These are phyloP conservation scores for Hiodon tergisus DNA, from an alignment of 2,113 vertebrate genomes.

Conservation along the genomic window DNA sequence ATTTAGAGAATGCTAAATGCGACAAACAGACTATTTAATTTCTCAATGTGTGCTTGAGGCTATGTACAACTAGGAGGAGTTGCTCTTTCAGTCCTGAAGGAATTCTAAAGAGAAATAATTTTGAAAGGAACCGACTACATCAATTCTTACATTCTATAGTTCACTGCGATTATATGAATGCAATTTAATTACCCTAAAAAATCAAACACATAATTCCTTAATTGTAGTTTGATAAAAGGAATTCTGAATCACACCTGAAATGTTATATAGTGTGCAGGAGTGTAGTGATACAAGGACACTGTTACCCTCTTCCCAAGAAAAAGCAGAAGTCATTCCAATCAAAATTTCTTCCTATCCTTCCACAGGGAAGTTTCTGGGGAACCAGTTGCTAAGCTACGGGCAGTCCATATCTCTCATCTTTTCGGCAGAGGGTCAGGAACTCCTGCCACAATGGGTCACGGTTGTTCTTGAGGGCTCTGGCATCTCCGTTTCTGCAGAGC, in stretches of 20 bases:
- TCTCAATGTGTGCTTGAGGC: not conserved
- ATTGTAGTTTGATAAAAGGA: not conserved
- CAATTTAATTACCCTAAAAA: conserved; percentile 6
- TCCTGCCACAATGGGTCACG: conserved; percentile 43
- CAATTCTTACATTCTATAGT: not conserved
- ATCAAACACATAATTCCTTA: not conserved
- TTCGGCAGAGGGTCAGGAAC: conserved; percentile 40
- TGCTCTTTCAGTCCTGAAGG: not conserved
- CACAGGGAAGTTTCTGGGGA: conserved; percentile 76
- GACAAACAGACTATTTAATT: not conserved
- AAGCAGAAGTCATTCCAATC: conserved; percentile 19
- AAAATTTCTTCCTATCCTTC: conserved; percentile 21
- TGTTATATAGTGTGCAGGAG: not conserved
- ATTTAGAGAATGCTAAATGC: not conserved
- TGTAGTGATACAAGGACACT: not conserved
- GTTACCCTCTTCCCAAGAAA: conserved; percentile 13
- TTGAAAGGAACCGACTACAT: too few relatives aligned
- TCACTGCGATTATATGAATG: not conserved
- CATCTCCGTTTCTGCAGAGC: conserved; percentile 49
- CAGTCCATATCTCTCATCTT: conserved; percentile 73
- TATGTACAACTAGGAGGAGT: not conserved
- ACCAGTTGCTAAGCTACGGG: conserved; percentile 74
- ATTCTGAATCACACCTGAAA: not conserved
- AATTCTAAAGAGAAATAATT: not conserved
- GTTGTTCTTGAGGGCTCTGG: conserved; percentile 73